Evolutionary conservation across 37 sponge, comb jelly and placozoan species (phyloP).

Genomic region (Spongia lamella): DNA sequence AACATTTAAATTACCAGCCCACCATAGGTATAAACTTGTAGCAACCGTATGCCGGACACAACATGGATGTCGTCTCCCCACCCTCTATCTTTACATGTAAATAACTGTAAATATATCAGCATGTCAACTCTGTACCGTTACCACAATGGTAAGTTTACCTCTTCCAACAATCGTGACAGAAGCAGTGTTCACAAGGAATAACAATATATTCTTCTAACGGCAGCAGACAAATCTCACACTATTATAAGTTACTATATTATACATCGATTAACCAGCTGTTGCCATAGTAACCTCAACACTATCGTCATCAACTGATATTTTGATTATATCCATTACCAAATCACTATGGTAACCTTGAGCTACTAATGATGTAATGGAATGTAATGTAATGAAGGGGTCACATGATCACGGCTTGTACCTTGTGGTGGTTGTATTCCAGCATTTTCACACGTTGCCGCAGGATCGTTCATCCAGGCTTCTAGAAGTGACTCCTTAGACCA

Average conservation of each 20-base stretch:
- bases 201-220: too few species aligned
- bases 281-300: too few species aligned
- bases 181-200: conserved; percentile 71
- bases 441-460: conserved; percentile 58
- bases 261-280: too few species aligned
- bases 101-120: conserved; percentile 34
- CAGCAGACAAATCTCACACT: too few species aligned
- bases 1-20: not conserved
- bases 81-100: conserved; percentile 59
- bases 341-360: too few species aligned
- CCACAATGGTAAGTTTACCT: conserved; percentile 19
- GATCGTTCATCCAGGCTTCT: conserved; percentile 77
- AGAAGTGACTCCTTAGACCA: conserved; percentile 82
- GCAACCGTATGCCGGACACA: conserved; percentile 83
- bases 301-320: too few species aligned
- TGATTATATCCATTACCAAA: too few species aligned
- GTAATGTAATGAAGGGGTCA: too few species aligned
- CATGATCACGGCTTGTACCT: too few species aligned
- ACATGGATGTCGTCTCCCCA: conserved; percentile 65
- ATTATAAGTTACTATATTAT: too few species aligned
- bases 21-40: conserved; percentile 85
- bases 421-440: conserved; percentile 75
- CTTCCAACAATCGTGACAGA: conserved; percentile 83
- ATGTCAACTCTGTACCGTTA: not conserved
- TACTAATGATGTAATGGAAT: too few species aligned